These are phyloP conservation scores for Chorisops tibialis DNA, from an alignment of 2,888 invertebrate genomes.

Conservation along the genomic window DNA sequence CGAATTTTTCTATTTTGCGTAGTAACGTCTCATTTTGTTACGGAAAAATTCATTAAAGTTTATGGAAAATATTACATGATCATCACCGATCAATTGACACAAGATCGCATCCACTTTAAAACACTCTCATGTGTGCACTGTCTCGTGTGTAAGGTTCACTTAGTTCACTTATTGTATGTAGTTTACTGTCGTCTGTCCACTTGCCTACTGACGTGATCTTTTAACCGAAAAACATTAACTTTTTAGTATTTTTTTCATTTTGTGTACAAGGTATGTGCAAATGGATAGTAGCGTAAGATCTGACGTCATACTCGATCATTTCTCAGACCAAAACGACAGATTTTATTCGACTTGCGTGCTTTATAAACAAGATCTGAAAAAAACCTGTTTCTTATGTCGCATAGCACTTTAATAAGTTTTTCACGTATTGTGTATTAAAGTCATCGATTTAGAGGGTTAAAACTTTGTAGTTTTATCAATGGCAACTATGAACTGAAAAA, in stretches of 20 bases:
- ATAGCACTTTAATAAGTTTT: no score
- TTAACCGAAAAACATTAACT: slow-evolving; percentile 9
- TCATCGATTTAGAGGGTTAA: no score
- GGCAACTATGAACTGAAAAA: not conserved
- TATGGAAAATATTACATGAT: no score
- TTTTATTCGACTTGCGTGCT: no score
- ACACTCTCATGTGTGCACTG: no score
- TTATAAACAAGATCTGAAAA: not conserved
- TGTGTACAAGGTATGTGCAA: slow-evolving; percentile 23
- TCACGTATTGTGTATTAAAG: no score
- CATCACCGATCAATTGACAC: no score
- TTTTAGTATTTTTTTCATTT: slow-evolving; percentile 5
- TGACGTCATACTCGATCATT: slow-evolving; percentile 7
- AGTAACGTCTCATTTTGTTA: not conserved
- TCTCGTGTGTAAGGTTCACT: no score
- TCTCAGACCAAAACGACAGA: not conserved
- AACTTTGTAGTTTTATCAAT: no score
- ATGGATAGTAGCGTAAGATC: slow-evolving; percentile 17
- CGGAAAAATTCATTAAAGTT: no score
- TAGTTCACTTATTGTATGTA: no score
- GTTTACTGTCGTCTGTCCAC: slow-evolving; percentile 10
- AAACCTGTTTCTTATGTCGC: slow-evolving; percentile 14
- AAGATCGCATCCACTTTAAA: no score
- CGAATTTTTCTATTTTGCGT: not conserved
- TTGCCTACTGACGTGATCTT: slow-evolving; percentile 18